These are phyloP conservation scores for Mastomys coucha DNA, from an alignment of 2,113 vertebrate species.

Conservation along the genomic window DNA sequence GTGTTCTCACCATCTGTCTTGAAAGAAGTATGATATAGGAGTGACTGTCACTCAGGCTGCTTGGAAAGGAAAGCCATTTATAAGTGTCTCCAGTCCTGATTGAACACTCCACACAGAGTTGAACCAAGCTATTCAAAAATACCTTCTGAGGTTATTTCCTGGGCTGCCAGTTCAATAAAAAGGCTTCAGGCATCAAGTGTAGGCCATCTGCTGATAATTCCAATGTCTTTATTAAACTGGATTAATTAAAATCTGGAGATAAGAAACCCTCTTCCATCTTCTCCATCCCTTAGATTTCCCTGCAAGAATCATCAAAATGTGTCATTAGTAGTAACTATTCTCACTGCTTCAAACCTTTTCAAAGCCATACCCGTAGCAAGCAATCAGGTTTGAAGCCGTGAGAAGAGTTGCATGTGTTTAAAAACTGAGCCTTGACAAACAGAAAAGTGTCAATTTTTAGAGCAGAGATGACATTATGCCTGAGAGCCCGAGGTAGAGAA, in stretches of 20 bases:
- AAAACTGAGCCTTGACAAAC: background rate
- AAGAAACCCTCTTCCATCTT: background rate
- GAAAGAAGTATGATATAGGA: slow-evolving; percentile 79
- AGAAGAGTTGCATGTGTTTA: background rate
- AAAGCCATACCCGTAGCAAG: background rate
- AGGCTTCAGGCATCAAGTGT: background rate
- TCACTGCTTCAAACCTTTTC: background rate
- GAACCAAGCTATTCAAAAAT: slow-evolving; percentile 36
- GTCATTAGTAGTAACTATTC: background rate
- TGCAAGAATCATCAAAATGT: background rate
- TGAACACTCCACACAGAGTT: slow-evolving; percentile 72
- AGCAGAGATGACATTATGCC: background rate
- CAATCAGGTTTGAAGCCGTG: background rate
- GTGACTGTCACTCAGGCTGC: slow-evolving; percentile 84
- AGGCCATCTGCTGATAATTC: background rate
- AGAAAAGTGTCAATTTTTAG: slow-evolving; percentile 8
- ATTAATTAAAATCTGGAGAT: slow-evolving; percentile 35
- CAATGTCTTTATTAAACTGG: background rate
- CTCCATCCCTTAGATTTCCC: background rate
- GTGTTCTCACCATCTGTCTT: slow-evolving; percentile 86
- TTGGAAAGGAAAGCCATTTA: slow-evolving; percentile 77
- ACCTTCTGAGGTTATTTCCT: slow-evolving; percentile 25
- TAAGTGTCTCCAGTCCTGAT: slow-evolving; percentile 66
- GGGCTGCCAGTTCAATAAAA: background rate
- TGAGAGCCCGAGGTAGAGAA: slow-evolving; percentile 2